Conservation (phyloP, 2,888 invertebrate genomes). For the Sarcophaga variegata region DNA sequence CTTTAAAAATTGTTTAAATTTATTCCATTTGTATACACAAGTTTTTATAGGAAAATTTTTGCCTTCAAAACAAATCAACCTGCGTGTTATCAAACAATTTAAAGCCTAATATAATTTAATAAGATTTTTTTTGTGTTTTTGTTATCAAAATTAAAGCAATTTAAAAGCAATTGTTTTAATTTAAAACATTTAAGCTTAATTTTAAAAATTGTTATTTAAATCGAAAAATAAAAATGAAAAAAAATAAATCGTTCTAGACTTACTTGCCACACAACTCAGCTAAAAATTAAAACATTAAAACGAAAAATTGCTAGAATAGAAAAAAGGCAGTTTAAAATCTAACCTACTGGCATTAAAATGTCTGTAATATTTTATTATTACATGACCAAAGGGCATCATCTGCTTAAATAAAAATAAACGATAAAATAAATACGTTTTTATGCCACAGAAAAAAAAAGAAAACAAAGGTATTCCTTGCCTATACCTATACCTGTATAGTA, state of each 20-base stretch:
- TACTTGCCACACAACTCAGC: too few relatives aligned
- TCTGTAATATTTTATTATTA: slow-evolving; percentile 42
- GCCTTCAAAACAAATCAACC: background rate
- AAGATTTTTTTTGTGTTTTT: slow-evolving; percentile 1
- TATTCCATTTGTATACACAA: background rate
- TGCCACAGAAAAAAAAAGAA: background rate
- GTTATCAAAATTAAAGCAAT: slow-evolving; percentile 24
- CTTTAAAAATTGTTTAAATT: slow-evolving; percentile 10
- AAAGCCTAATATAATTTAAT: background rate
- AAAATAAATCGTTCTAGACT: too few relatives aligned
- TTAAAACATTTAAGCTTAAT: slow-evolving; percentile 25
- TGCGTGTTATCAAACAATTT: slow-evolving; percentile 44
- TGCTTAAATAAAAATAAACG: background rate
- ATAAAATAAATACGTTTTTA: slow-evolving; percentile 33
- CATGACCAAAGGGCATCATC: slow-evolving; percentile 39
- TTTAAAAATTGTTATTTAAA: background rate
- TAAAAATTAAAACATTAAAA: slow-evolving; percentile 50
- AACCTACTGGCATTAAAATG: slow-evolving; percentile 63
- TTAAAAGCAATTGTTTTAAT: slow-evolving; percentile 63
- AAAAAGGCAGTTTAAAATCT: slow-evolving; percentile 36
- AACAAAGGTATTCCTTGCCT: background rate
- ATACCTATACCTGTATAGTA: slow-evolving; percentile 4
- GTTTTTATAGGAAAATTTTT: slow-evolving; percentile 33
- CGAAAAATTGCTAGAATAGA: slow-evolving; percentile 20
- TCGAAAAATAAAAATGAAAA: too few relatives aligned